Percentiles rank a stretch among this genome's conserved stretches.
These are phyloP conservation scores for Heliconius congener DNA, from an alignment of 1,140 invertebrate species.

Conservation along the genomic window DNA sequence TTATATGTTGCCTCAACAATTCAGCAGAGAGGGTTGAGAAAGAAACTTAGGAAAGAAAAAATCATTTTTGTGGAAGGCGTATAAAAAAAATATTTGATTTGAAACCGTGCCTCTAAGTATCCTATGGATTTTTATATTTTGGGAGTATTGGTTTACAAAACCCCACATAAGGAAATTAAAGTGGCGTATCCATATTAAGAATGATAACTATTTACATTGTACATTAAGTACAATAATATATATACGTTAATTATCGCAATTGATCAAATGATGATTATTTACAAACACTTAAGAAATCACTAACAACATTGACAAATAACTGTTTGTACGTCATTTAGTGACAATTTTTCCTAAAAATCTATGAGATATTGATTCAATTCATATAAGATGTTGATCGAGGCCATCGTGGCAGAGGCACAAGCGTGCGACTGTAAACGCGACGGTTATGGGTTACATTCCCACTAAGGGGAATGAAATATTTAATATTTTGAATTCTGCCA, in stretches of 20 bases:
- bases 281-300: not conserved
- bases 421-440: not conserved
- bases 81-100: too few species aligned
- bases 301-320: not conserved
- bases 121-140: not conserved
- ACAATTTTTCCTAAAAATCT: not conserved
- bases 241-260: not conserved
- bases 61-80: too few species aligned
- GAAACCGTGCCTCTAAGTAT: too few species aligned
- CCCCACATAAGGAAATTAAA: not conserved
- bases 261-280: slow-evolving; percentile 4
- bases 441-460: too few species aligned
- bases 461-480: too few species aligned
- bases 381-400: too few species aligned
- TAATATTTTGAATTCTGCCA: too few species aligned
- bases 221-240: not conserved
- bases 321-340: not conserved
- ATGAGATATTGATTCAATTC: too few species aligned
- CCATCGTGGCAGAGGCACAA: not conserved
- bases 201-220: not conserved
- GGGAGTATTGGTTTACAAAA: not conserved
- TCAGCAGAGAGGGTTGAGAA: too few species aligned
- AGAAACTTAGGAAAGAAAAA: too few species aligned
- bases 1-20: too few species aligned
- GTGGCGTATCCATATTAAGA: not conserved